Conservation (phyloP, 35 echinoderm and acorn worm genomes). For the Antedon bifida region DNA sequence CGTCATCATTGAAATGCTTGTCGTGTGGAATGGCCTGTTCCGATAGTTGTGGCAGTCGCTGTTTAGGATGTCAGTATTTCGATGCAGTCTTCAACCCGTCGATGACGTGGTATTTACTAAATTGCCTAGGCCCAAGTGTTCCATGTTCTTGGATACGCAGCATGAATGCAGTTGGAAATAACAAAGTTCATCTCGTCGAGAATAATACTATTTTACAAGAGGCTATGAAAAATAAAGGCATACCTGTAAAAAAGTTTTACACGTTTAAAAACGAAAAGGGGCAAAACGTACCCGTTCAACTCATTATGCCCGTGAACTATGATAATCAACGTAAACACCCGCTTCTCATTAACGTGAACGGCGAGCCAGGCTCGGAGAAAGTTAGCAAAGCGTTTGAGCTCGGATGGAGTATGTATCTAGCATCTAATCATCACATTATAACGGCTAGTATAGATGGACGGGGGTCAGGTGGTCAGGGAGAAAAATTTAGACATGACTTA, state of each 20-base stretch:
- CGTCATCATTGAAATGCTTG: neutral
- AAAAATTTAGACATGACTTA: conserved; percentile 44
- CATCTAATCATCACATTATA: conserved; percentile 50
- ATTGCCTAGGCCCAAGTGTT: conserved; percentile 45
- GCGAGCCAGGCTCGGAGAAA: conserved; percentile 48
- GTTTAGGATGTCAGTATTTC: conserved; percentile 34
- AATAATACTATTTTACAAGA: conserved; percentile 31
- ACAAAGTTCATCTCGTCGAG: conserved; percentile 10
- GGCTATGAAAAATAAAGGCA: neutral
- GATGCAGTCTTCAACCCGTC: conserved; percentile 31
- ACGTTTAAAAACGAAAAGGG: neutral
- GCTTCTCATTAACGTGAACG: conserved; percentile 52
- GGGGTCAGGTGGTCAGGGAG: conserved; percentile 46
- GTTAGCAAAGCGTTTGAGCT: conserved; percentile 43
- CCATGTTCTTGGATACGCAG: conserved; percentile 39
- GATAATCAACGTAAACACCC: conserved; percentile 49
- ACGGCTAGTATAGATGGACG: conserved; percentile 59
- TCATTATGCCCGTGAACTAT: conserved; percentile 12
- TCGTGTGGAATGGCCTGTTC: neutral
- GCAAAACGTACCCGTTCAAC: conserved; percentile 23
- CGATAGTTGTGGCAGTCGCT: neutral
- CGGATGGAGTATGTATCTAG: conserved; percentile 74
- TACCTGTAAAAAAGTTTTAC: conserved; percentile 4
- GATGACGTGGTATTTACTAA: conserved; percentile 33
- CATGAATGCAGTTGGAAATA: neutral